Conservation (phyloP, 2,797 vertebrate genomes). For the Macroramphosus scolopax region DNA sequence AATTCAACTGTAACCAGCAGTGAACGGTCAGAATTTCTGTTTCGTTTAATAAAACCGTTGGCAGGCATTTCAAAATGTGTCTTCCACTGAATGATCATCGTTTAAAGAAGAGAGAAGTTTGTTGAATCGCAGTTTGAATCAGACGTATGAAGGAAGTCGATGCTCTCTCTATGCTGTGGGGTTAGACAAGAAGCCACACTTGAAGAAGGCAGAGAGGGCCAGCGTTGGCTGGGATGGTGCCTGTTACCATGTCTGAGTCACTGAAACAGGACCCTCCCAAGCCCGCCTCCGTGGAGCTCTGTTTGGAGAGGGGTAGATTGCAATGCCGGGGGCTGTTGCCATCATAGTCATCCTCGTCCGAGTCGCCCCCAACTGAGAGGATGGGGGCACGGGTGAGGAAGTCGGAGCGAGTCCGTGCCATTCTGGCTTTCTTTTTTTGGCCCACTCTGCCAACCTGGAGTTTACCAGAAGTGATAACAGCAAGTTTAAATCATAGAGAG, state of each 20-base stretch:
- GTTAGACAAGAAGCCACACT: constrained; percentile 76
- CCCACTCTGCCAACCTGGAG: constrained; percentile 90
- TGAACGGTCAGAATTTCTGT: no score
- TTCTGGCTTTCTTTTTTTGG: constrained; percentile 98
- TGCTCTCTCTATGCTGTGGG: constrained; percentile 60
- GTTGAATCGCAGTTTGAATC: constrained; percentile 59
- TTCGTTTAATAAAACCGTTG: neutral
- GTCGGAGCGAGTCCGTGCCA: constrained; percentile 98
- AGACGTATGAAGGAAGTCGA: constrained; percentile 54
- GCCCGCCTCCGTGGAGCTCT: constrained; percentile 74
- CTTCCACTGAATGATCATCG: constrained; percentile 21
- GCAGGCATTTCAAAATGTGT: constrained; percentile 32
- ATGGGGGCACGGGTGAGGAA: constrained; percentile 95
- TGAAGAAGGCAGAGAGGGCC: constrained; percentile 59
- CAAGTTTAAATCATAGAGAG: constrained; percentile 71
- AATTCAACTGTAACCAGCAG: no score
- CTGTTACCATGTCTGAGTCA: constrained; percentile 99
- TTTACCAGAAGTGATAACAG: constrained; percentile 78
- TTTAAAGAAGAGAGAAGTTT: constrained; percentile 17
- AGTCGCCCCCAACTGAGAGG: constrained; percentile 87
- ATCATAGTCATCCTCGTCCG: constrained; percentile 92
- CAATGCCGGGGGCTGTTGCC: constrained; percentile 79
- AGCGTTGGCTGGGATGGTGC: constrained; percentile 43
- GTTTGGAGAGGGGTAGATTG: constrained; percentile 84
- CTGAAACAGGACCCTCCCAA: constrained; percentile 92